Evolutionary conservation across 2,797 vertebrate species (phyloP).

Genomic region (Lepidocolaptes lacrymiger): DNA sequence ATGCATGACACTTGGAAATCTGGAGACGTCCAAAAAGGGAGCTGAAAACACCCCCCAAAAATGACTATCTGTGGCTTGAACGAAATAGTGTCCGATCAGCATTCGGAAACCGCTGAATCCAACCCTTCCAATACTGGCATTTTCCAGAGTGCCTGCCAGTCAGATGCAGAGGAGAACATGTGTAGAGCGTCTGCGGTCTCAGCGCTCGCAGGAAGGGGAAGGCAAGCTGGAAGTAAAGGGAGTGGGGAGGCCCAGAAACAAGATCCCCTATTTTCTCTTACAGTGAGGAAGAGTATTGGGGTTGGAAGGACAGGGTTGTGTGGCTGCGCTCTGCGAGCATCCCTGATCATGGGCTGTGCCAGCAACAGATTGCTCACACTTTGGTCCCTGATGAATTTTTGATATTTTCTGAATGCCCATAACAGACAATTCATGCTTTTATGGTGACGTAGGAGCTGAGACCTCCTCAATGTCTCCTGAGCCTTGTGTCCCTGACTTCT

Average conservation of each 20-base stretch:
- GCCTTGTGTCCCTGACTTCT: background rate
- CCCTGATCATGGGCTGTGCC: background rate
- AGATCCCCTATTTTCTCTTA: background rate
- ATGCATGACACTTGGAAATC: background rate
- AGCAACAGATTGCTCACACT: background rate
- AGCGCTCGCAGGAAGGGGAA: background rate
- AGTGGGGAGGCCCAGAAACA: background rate
- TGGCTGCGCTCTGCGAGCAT: background rate
- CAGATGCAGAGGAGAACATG: constrained; percentile 46
- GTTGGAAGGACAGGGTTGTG: accelerated
- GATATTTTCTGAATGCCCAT: background rate
- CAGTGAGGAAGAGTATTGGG: background rate
- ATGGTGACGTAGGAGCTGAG: background rate
- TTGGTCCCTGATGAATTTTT: background rate
- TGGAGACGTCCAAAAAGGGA: background rate
- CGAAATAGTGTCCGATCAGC: constrained; percentile 60
- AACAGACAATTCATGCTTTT: background rate
- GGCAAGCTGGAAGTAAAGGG: background rate
- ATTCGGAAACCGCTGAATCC: constrained; percentile 55
- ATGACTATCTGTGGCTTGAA: constrained; percentile 62
- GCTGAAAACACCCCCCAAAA: constrained; percentile 44
- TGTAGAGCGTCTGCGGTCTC: constrained; percentile 28
- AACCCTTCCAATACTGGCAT: constrained; percentile 62
- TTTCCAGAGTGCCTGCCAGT: constrained; percentile 66
- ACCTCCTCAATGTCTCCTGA: background rate